phyloP scores from a whole-genome alignment of 2,888 invertebrate species.

The Fabriciana adippe region DNA sequence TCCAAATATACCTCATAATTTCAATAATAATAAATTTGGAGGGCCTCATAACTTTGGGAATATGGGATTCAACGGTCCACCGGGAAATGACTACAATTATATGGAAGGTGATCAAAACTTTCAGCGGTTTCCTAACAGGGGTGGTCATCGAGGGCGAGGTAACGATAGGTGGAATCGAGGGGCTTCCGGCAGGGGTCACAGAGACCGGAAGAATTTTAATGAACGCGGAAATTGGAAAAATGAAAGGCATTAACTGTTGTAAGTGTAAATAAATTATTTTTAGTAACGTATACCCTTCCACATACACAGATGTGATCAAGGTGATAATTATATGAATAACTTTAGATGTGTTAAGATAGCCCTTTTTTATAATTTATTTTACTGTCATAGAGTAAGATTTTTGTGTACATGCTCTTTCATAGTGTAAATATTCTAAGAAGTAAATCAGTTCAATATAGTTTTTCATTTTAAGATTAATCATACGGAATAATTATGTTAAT shows the following conservation, averaged over 20 bases:
- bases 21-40: constrained; percentile 65
- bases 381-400: constrained; percentile 37
- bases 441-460: constrained; percentile 35
- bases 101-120: constrained; percentile 73
- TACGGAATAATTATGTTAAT: constrained; percentile 39
- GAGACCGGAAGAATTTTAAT: constrained; percentile 76
- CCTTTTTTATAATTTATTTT: constrained; percentile 57
- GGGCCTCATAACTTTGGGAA: constrained; percentile 71
- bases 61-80: constrained; percentile 72
- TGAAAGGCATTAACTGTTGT: constrained; percentile 72
- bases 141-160: constrained; percentile 71
- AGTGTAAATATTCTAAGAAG: constrained; percentile 57
- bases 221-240: constrained; percentile 79
- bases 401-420: constrained; percentile 49
- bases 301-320: constrained; percentile 69
- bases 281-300: constrained; percentile 55
- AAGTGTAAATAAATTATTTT: constrained; percentile 34
- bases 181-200: constrained; percentile 71
- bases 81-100: constrained; percentile 70
- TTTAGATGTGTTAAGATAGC: constrained; percentile 57
- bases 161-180: constrained; percentile 77
- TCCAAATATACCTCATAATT: constrained; percentile 79
- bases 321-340: constrained; percentile 60
- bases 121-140: constrained; percentile 70
- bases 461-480: constrained; percentile 48